phyloP scores from a whole-genome alignment of 2,888 invertebrate genomes.

The Tenthredo distinguenda region DNA sequence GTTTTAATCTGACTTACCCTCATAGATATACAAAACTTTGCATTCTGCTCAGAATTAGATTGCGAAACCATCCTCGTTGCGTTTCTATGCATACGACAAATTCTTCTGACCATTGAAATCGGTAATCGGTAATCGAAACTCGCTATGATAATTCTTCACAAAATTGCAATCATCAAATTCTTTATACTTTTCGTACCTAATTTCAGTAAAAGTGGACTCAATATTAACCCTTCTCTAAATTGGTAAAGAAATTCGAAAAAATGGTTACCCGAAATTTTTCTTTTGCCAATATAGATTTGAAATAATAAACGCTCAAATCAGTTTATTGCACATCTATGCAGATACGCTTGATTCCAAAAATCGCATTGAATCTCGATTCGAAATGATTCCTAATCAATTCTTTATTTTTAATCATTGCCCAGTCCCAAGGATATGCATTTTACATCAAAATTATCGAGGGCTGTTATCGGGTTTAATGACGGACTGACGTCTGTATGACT shows the following conservation, averaged over 20 bases:
- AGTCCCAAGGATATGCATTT: not conserved
- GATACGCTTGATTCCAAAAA: no score
- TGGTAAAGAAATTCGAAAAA: not conserved
- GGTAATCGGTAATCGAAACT: not conserved
- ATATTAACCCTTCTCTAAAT: not conserved
- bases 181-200: not conserved
- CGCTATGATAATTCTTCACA: not conserved
- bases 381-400: not conserved
- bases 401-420: not conserved
- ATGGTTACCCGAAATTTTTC: not conserved
- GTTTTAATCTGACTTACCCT: constrained; percentile 24
- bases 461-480: not conserved
- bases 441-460: not conserved
- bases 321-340: not conserved
- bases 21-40: not conserved
- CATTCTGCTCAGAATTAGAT: not conserved
- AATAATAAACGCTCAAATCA: not conserved
- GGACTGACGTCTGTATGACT: not conserved
- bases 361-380: not conserved
- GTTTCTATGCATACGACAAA: not conserved
- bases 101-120: not conserved
- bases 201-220: not conserved
- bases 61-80: not conserved
- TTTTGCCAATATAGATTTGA: not conserved
- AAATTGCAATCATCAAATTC: not conserved